These are phyloP conservation scores for Cylas formicarius DNA, from an alignment of 1,140 invertebrate genomes.

Conservation along the genomic window DNA sequence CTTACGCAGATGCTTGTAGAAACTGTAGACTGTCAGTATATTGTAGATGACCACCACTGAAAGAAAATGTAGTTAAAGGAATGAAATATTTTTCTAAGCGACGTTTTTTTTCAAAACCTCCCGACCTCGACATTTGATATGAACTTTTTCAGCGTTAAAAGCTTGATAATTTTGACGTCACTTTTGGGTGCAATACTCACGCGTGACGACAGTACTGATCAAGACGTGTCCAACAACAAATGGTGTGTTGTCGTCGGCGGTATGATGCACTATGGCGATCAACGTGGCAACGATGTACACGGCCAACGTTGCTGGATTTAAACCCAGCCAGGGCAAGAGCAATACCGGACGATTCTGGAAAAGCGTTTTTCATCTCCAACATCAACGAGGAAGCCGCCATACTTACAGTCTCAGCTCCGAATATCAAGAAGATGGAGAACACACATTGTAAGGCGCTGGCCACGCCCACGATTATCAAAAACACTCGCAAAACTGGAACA, in stretches of 20 bases:
- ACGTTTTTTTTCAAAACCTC: constrained; percentile 2
- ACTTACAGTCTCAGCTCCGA: constrained; percentile 37
- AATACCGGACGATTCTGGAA: constrained; percentile 29
- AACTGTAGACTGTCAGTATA: constrained; percentile 24
- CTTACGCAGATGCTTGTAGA: constrained; percentile 26
- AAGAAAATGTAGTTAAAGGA: constrained; percentile 20
- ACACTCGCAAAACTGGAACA: constrained; percentile 29
- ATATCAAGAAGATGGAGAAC: constrained; percentile 36
- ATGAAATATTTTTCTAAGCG: constrained; percentile 2
- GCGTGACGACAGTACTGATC: constrained; percentile 17
- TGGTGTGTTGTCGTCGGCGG: constrained; percentile 19
- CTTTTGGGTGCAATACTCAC: constrained; percentile 24
- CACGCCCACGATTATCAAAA: constrained; percentile 33
- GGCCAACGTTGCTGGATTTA: constrained; percentile 28
- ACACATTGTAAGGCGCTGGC: constrained; percentile 32
- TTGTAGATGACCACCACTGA: constrained; percentile 27
- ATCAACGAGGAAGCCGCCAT: too few species aligned
- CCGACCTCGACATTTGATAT: background rate
- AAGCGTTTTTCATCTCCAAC: too few species aligned
- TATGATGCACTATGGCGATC: constrained; percentile 32
- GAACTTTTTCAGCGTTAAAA: constrained; percentile 4
- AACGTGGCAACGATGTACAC: constrained; percentile 31
- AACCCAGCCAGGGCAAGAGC: constrained; percentile 34
- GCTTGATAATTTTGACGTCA: background rate
- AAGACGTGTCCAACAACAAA: constrained; percentile 34